Evolutionary conservation across 1,140 invertebrate genomes (phyloP).

Genomic region (Drosophila insularis): DNA sequence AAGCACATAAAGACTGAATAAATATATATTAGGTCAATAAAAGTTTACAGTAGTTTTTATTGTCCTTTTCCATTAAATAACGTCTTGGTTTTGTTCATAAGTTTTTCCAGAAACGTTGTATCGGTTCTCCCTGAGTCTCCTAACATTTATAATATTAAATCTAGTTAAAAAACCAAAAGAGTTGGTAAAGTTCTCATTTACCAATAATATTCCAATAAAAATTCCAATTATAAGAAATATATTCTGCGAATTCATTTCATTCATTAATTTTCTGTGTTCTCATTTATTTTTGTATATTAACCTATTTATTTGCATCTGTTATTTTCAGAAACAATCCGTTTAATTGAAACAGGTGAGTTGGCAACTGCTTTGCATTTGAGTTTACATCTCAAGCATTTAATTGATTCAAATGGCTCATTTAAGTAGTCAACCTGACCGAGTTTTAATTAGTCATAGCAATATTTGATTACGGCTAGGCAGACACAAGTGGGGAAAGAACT

Average conservation of each 20-base stretch:
- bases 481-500: conserved; percentile 17
- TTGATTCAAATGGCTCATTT: conserved; percentile 15
- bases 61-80: no score
- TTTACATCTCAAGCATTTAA: conserved; percentile 14
- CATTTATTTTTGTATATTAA: not conserved
- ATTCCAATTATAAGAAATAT: no score
- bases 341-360: conserved; percentile 55
- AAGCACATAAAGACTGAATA: no score
- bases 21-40: no score
- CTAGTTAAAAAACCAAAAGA: no score
- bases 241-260: not conserved
- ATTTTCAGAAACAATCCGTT: conserved; percentile 41
- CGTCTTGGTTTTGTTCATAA: no score
- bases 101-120: no score
- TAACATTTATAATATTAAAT: no score
- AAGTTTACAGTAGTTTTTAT: no score
- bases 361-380: not conserved
- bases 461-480: conserved; percentile 24
- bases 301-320: not conserved
- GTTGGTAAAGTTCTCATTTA: no score
- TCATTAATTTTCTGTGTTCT: not conserved
- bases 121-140: no score
- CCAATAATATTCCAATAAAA: no score
- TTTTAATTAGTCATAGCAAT: conserved; percentile 46
- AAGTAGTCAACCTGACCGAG: conserved; percentile 7